Evolutionary conservation across 2,888 invertebrate genomes (phyloP), one percentile per base, ranked within the genome.

Genomic region (Papilio gigon): DNA sequence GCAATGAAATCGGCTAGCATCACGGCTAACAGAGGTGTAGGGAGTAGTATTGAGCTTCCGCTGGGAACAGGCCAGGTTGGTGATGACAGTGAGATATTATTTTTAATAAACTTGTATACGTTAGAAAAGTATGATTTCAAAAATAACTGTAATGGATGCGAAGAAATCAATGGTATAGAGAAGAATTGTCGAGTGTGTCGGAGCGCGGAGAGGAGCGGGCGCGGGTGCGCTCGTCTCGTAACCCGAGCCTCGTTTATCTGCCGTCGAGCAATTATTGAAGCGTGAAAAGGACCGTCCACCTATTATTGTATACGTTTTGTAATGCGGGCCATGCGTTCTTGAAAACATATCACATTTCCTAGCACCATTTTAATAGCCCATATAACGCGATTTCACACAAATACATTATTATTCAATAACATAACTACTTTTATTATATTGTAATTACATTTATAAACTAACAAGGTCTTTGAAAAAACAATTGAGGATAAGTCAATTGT

Each of bases 251-350:
- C 90, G 89, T 89, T 92, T 92, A 92, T 92, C 92, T 90, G 89
- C 89, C 83, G 88, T 89, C 89, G 87, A 91, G 89, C 90, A 92
- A 92, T 92, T 92, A 92, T 90, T 92, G 92, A 92, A 91, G 92
- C 92, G 92, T 92, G 91, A 92, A 92, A 92, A 92, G 90, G 88
- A 89, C 82, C 89, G 88, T 91, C 90, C 88, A 90, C 88, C 87
- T 90, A 91, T 92, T 91, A 90, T 90, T 90, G 89, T 89, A 86
- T 84, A 83, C 86, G 85, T 88, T 89, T 90, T 90, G 90, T 90
- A 84, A 90, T 90, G 91, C 90, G 92, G 91, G 90, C 87, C 84
- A 85, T 84, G 84, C 85, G 84, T 87, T 89, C 86, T 82, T 75
- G 30, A 56, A 81, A 87, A 89, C 90, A 91, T 91, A 91, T 92